A percentile compares a stretch with the other conserved stretches of the same genome.
phyloP scores from a whole-genome alignment of 2,797 vertebrate species.

The Rhabdomys pumilio region DNA sequence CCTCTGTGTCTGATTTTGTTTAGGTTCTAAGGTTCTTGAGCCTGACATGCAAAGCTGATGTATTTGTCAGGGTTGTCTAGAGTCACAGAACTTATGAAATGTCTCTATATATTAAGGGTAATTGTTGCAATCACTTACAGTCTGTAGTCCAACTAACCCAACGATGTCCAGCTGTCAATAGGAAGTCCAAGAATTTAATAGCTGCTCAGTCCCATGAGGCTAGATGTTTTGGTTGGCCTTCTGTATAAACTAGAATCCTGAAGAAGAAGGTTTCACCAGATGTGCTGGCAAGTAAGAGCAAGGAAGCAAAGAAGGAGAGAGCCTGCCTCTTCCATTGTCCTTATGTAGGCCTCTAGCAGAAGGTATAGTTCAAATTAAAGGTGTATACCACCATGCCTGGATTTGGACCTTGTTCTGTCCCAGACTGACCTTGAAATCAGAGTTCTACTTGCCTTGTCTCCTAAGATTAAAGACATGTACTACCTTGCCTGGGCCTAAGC shows the following conservation, averaged over 20 bases:
- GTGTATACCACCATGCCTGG: background rate
- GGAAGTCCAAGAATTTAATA: background rate
- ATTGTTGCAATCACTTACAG: background rate
- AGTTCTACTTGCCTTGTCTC: background rate
- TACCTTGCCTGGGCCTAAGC: background rate
- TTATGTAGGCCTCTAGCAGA: background rate
- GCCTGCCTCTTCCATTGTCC: background rate
- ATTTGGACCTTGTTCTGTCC: background rate
- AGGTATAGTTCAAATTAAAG: background rate
- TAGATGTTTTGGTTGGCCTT: background rate
- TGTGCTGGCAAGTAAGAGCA: background rate
- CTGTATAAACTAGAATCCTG: background rate
- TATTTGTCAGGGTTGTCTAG: background rate
- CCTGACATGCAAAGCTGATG: background rate
- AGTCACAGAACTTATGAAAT: background rate
- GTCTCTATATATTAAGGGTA: background rate
- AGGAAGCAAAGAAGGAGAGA: background rate
- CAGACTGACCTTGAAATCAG: background rate
- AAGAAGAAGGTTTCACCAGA: background rate
- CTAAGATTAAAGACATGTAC: background rate
- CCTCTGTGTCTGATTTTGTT: background rate
- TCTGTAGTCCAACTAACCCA: background rate
- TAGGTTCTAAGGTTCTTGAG: background rate
- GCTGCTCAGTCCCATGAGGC: background rate
- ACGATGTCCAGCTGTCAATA: background rate